phyloP scores from a whole-genome alignment of 2,113 vertebrate species.

The Neodontobutis hainanensis region DNA sequence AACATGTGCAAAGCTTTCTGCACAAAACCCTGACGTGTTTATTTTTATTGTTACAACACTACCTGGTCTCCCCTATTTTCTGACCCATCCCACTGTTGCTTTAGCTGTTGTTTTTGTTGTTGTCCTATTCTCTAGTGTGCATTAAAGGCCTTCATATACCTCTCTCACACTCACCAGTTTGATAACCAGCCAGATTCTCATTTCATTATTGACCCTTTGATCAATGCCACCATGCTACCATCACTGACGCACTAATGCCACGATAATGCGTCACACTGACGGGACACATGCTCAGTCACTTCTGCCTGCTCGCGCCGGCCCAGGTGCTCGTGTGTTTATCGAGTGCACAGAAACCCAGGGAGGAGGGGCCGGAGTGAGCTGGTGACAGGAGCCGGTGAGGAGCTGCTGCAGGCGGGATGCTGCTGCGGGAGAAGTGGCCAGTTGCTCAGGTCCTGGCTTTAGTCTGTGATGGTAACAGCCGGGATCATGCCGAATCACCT shows the following conservation, averaged over 20 bases:
- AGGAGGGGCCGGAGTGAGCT: constrained; percentile 13
- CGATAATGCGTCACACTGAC: constrained; percentile 53
- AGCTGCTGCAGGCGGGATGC: constrained; percentile 3
- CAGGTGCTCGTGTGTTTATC: constrained; percentile 23
- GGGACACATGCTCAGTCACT: constrained; percentile 42
- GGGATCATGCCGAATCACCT: background rate
- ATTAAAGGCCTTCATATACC: background rate
- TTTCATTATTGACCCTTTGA: constrained; percentile 38
- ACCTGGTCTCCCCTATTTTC: too few species aligned
- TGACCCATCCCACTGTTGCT: too few species aligned
- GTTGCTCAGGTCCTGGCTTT: background rate
- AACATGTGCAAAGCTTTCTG: too few species aligned
- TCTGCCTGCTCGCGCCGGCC: constrained; percentile 19
- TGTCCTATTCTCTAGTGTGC: background rate
- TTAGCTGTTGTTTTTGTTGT: background rate
- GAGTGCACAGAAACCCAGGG: constrained; percentile 17
- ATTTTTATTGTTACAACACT: too few species aligned
- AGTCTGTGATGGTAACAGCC: constrained; percentile 4
- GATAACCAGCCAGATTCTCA: constrained; percentile 3
- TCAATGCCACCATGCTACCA: constrained; percentile 18
- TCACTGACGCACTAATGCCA: constrained; percentile 46
- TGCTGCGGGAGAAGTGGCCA: background rate
- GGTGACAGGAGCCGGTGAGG: constrained; percentile 4
- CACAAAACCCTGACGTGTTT: too few species aligned
- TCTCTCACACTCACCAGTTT: background rate